These are phyloP conservation scores for Ceuthmochares aereus DNA, from an alignment of 2,113 vertebrate genomes.

Conservation along the genomic window DNA sequence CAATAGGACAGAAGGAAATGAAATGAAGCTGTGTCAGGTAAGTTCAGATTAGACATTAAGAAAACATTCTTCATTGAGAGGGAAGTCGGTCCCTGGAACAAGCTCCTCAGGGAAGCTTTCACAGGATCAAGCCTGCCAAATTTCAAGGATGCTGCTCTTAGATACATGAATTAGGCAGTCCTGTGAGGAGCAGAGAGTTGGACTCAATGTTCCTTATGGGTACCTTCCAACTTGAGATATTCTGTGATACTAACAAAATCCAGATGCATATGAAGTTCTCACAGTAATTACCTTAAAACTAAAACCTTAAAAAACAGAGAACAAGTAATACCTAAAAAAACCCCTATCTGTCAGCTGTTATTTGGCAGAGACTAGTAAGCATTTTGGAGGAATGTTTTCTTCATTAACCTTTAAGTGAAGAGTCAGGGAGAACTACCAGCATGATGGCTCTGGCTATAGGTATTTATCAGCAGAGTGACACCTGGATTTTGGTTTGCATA, in stretches of 20 bases:
- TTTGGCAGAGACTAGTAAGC: not conserved
- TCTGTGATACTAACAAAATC: not conserved
- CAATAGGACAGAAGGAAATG: rapidly evolving
- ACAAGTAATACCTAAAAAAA: not conserved
- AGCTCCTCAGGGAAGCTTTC: not conserved
- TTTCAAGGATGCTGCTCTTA: no score
- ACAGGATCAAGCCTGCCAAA: no score
- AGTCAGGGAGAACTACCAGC: not conserved
- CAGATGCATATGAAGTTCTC: not conserved
- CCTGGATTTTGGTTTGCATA: not conserved
- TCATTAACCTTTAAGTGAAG: not conserved
- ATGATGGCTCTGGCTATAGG: not conserved
- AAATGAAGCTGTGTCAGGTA: not conserved
- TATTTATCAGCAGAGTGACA: not conserved
- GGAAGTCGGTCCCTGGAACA: no score
- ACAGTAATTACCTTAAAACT: not conserved
- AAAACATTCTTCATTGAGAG: not conserved
- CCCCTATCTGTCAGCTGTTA: not conserved
- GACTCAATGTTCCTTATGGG: no score
- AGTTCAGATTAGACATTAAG: not conserved
- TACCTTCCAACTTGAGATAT: no score
- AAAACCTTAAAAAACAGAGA: not conserved
- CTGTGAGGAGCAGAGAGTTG: no score
- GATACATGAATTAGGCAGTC: no score
- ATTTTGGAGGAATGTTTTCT: not conserved